Conservation (phyloP, 2,797 vertebrate genomes). For the Sebastes matsubarae region DNA sequence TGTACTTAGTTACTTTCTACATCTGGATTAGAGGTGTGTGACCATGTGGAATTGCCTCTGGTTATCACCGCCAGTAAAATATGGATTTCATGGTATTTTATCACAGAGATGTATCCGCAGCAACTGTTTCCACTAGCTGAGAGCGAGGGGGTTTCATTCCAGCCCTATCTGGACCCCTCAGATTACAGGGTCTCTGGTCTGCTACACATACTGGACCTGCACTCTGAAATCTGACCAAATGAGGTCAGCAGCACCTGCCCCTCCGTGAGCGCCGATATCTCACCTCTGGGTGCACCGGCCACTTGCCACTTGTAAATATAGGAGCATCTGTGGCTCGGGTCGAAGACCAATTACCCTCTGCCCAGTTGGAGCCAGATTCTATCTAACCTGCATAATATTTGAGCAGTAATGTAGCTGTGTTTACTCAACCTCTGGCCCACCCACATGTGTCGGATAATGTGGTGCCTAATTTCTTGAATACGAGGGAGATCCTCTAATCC, state of each 20-base stretch:
- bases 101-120: conserved; percentile 16
- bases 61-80: conserved; percentile 28
- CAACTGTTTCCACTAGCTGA: background rate
- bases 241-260: conserved; percentile 24
- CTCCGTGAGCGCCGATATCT: background rate
- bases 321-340: conserved; percentile 30
- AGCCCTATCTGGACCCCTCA: conserved; percentile 15
- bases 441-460: background rate
- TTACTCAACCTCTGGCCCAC: conserved; percentile 46
- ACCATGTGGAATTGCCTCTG: conserved; percentile 11
- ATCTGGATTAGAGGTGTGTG: background rate
- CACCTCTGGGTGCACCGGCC: conserved; percentile 14
- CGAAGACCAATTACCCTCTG: conserved; percentile 41
- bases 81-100: conserved; percentile 24
- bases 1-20: background rate
- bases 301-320: conserved; percentile 11
- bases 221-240: conserved; percentile 45
- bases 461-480: conserved; percentile 2
- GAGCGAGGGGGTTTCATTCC: conserved; percentile 27
- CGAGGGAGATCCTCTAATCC: conserved; percentile 37
- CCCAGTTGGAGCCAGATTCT: conserved; percentile 35
- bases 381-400: conserved; percentile 50
- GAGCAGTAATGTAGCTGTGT: conserved; percentile 63
- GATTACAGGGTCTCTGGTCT: conserved; percentile 16
- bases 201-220: conserved; percentile 24